A percentile compares a stretch with the other conserved stretches of the same genome.
Evolutionary conservation across 1,140 invertebrate species (phyloP).

Genomic region (Bombus fervidus): DNA sequence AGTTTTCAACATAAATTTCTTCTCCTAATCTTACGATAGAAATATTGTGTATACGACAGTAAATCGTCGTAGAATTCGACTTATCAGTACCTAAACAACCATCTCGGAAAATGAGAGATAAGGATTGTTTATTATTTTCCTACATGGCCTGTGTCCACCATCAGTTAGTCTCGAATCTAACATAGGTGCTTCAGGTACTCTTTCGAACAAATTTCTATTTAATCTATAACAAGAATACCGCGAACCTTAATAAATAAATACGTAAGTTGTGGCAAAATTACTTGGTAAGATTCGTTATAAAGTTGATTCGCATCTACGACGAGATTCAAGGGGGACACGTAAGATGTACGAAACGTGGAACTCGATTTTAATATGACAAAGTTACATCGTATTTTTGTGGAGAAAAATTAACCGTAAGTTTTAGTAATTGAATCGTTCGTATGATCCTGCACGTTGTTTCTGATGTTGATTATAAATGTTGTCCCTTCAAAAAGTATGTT

Average conservation of each 20-base stretch:
- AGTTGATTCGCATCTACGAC: background rate
- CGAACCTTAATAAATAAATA: slow-evolving; percentile 44
- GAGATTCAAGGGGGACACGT: background rate
- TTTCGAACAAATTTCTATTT: slow-evolving; percentile 29
- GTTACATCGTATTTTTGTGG: background rate
- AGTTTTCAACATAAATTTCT: slow-evolving; percentile 43
- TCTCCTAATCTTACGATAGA: slow-evolving; percentile 55
- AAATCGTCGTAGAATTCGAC: slow-evolving; percentile 22
- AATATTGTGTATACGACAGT: slow-evolving; percentile 20
- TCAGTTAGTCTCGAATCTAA: slow-evolving; percentile 10
- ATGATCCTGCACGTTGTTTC: background rate
- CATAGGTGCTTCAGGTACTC: slow-evolving; percentile 53
- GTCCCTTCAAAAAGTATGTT: background rate
- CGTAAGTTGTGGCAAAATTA: background rate
- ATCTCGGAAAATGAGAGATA: slow-evolving; percentile 38
- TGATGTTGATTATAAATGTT: background rate
- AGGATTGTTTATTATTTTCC: slow-evolving; percentile 19
- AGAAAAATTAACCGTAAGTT: background rate
- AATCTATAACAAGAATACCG: slow-evolving; percentile 23
- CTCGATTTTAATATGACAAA: background rate
- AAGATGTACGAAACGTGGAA: background rate
- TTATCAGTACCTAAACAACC: slow-evolving; percentile 39
- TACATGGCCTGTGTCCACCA: slow-evolving; percentile 39
- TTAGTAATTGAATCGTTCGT: background rate
- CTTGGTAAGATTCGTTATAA: background rate